Base-by-base conservation (phyloP, 1,140 invertebrate genomes). In the Megathymus violae region DNA sequence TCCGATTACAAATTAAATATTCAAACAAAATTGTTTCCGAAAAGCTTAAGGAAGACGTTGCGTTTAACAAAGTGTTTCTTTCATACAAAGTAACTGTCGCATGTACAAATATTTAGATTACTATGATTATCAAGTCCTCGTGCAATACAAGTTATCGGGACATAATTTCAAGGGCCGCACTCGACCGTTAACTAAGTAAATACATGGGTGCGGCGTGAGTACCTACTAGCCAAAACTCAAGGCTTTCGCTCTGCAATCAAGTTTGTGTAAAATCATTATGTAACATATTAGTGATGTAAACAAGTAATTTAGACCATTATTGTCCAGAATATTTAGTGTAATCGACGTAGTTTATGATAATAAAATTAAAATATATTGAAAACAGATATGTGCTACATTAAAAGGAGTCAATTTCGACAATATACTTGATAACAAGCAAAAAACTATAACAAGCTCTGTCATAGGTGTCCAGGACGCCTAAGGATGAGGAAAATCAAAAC, bases 81-180 rank as follows among this genome's bases (percentile, higher is more conserved):
- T 83, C 65, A 82, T 74, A 74, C 48, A 67, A 71, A 77, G 70
- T 77, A 70, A 79, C 70, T 80, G 71, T 77, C 67, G 67, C 67
- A 47, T 74, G 43, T 54, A 56, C 68, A 78, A 83, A 85, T 85
- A 85, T 83, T 83, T 59, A 76, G 67, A 66, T 62, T 71, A 56
- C 68, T 56, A 31, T 44, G 36, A 54, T 56, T 75, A 74, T 74
- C 72, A 63, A 77, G 67, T 69, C 68, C 61, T 75, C 64, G 51
- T 64, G 74, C 66, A 78, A 80, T 79, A 81, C 75, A 78, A 80
- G 76, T 80, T 78, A 82, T 82, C 75, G 66, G 67, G 72, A 72
- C 78, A 78, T 70, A 66, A n/a, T n/a, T 77, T 80, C 69, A 78
- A 82, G 80, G 75, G 75, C 73, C 74, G 52, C 50, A 64, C 68